These are phyloP conservation scores for Fragum fragum DNA, from an alignment of 2,888 invertebrate genomes.

Conservation along the genomic window DNA sequence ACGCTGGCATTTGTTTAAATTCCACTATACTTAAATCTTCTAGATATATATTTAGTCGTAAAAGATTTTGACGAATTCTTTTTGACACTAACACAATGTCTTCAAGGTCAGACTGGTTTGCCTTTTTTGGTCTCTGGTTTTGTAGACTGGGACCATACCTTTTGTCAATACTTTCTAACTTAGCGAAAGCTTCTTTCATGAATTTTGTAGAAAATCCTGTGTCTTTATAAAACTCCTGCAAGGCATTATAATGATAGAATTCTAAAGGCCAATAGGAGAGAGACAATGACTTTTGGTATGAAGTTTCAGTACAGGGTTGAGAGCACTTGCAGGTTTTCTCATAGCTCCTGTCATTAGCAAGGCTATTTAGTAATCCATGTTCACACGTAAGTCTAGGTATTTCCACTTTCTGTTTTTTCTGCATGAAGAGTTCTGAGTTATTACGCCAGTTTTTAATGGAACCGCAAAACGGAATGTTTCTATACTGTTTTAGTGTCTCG, in stretches of 20 bases:
- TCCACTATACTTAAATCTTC: constrained; percentile 83
- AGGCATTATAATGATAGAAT: constrained; percentile 79
- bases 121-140: constrained; percentile 37
- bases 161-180: constrained; percentile 58
- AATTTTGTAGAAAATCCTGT: constrained; percentile 71
- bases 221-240: constrained; percentile 73
- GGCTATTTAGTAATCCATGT: constrained; percentile 71
- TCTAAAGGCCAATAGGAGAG: constrained; percentile 83
- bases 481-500: constrained; percentile 45
- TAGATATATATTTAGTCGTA: constrained; percentile 82
- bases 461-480: constrained; percentile 78
- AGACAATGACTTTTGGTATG: constrained; percentile 82
- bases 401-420: constrained; percentile 60
- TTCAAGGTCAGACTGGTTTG: constrained; percentile 60
- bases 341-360: constrained; percentile 80
- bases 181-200: constrained; percentile 77
- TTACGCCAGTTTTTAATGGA: constrained; percentile 77
- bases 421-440: constrained; percentile 49
- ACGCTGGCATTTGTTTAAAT: constrained; percentile 80
- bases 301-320: constrained; percentile 81
- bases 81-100: constrained; percentile 73
- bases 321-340: constrained; percentile 78
- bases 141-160: constrained; percentile 48
- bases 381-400: constrained; percentile 75
- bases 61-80: constrained; percentile 81